Base-by-base conservation (phyloP, 2,113 vertebrate genomes). In the Scatophagus argus region DNA sequence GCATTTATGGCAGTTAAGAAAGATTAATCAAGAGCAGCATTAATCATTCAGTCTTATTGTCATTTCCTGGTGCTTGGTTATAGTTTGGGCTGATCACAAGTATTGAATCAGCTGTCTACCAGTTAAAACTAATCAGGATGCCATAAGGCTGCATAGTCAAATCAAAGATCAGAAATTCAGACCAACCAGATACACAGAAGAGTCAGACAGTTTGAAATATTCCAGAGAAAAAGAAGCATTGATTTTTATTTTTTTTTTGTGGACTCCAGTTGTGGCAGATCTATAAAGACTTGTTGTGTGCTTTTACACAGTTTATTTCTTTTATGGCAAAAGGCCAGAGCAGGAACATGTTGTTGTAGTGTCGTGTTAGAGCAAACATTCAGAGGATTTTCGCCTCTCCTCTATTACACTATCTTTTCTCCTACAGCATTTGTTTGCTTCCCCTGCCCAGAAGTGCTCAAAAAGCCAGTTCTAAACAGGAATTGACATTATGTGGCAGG, bases 181-280 rank as follows among this genome's bases (percentile, higher is more conserved):
- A 27, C 25, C 13, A 73, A 31, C 4, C 41, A 34, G 25, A 80
- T 44, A 43, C 38, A 63, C 12, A 56, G 59, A 82, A 27, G 31
- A 78, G 29, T 49, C 23, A 16, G 5, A 9, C 68, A 58, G 34
- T 74, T 74, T 82, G 56, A 86, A 31, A 78, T 86, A 62, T 86
- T 81, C 66, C 27, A 67, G 10, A 51, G 58, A 11, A 58, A 32
- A 64, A 16, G 31, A 32, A 9, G 23, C 60, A 86, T 88, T 62
- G 85, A 89, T 82, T 86, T 79, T 67, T 55, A 79, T 86, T 80
- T 67, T 55, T 81, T 86, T 80, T 60, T 49, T 7, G 41, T 32
- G 46, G 63, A 70, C 47, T 75, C 67, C 78, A 73, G 64, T 65
- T 65, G 76, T 70, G 67, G 38, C 1, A 12, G 58, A 87, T 88